Conservation (phyloP, 2,113 vertebrate genomes). For the Edolisoma coerulescens region DNA sequence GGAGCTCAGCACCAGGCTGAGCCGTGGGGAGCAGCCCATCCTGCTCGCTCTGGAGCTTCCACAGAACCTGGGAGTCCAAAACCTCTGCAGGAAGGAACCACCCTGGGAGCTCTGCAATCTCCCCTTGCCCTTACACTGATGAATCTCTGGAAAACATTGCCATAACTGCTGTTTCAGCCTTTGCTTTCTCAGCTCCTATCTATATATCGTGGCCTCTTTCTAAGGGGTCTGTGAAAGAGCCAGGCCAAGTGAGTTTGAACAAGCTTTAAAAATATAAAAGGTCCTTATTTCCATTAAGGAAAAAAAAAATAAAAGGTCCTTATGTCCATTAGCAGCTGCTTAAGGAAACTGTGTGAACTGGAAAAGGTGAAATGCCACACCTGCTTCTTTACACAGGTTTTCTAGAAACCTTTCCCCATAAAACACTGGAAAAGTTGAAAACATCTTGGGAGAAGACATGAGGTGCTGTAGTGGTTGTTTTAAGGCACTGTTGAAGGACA, state of each 20-base stretch:
- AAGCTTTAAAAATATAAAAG: not conserved
- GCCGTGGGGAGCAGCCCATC: not conserved
- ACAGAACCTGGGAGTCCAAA: not conserved
- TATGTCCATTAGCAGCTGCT: not conserved
- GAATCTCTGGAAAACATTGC: not conserved
- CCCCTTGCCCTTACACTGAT: not conserved
- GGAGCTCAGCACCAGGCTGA: not conserved
- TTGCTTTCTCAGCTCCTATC: not conserved
- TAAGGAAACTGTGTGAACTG: not conserved
- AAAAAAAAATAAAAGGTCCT: rapidly evolving
- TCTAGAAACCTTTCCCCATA: not conserved
- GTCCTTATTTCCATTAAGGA: too few species aligned
- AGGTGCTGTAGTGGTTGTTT: not conserved
- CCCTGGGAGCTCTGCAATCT: not conserved
- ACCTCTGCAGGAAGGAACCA: not conserved
- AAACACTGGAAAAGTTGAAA: not conserved
- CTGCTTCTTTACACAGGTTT: not conserved
- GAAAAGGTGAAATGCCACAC: not conserved
- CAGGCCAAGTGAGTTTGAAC: not conserved
- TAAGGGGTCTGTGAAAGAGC: not conserved
- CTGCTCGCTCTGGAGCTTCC: not conserved
- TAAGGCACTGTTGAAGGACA: not conserved
- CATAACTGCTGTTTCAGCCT: not conserved
- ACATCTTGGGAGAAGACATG: rapidly evolving
- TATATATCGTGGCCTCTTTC: rapidly evolving